Base-by-base conservation (phyloP, 2,113 vertebrate genomes). In the Ciconia stormi region DNA sequence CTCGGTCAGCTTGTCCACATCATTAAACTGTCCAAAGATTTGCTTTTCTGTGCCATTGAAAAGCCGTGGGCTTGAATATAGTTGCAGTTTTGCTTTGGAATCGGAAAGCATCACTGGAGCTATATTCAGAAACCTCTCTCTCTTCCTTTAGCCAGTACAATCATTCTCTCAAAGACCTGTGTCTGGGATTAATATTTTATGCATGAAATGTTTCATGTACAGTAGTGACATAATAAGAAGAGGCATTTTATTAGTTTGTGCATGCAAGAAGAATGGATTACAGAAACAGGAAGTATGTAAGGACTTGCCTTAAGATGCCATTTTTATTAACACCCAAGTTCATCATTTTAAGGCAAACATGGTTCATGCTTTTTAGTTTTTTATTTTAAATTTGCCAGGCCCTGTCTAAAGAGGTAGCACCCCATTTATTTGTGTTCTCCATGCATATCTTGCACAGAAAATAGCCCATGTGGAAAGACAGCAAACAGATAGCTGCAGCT, bases 161-260 rank as follows among this genome's bases (percentile, higher is more conserved):
- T 90, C 80, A 83, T 79, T 91, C 67, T 90, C 38, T 94, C 61
- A 92, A 91, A 93, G 78, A 82, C 93, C 71, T 92, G 72, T 90
- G 63, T 87, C 85, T 95, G 84, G 87, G 95, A 93, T 94, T 96
- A 92, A 91, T 97, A 97, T 94, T 96, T 97, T 93, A 97, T 97
- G 96, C 96, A 94, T 97, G 96, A 96, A 96, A 86, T 96, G 50
- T 91, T 97, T 92, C 14, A 9, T 96, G 95, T 97, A 96, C 95
- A 96, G 95, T 97, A 94, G 93, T 96, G 96, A 97, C 95, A 98
- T 97, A 98, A 98, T 96, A 96, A 97, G 97, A 97, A 98, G 94
- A 96, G 95, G 95, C 97, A 95, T 92, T 96, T 95, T 97, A 89
- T 96, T 85, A 53, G 70, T 93, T 89, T 83, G 89, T 59, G 88